Conservation (phyloP, 2,888 invertebrate genomes). For the Zeuzera pyrina region DNA sequence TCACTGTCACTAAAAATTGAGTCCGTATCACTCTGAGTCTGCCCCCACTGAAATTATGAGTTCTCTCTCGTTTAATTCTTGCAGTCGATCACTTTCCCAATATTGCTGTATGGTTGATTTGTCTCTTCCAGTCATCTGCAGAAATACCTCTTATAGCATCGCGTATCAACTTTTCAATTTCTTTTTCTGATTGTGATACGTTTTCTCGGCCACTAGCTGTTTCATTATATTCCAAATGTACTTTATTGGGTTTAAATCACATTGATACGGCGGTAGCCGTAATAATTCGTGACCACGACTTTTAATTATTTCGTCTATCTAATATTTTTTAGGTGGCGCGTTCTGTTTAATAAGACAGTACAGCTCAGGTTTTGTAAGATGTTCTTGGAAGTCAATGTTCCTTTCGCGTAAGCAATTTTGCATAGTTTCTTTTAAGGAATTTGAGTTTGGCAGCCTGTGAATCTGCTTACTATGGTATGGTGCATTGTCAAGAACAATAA, state of each 20-base stretch:
- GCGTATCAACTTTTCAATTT: slow-evolving; percentile 17
- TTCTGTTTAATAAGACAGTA: slow-evolving; percentile 6
- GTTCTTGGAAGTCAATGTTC: slow-evolving; percentile 13
- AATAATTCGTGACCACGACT: slow-evolving; percentile 7
- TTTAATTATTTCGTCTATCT: slow-evolving; percentile 11
- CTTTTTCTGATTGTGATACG: slow-evolving; percentile 17
- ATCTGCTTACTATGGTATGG: slow-evolving; percentile 14
- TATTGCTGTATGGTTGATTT: slow-evolving; percentile 14
- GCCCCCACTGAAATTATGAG: slow-evolving; percentile 11
- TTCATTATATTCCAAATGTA: slow-evolving; percentile 21
- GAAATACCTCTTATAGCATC: slow-evolving; percentile 15
- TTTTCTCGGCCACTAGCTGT: slow-evolving; percentile 23
- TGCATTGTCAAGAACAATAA: slow-evolving; percentile 17
- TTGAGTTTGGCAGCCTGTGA: slow-evolving; percentile 6
- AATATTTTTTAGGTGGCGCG: slow-evolving; percentile 14
- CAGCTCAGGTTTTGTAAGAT: slow-evolving; percentile 13
- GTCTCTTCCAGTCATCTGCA: slow-evolving; percentile 16
- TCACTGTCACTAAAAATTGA: neutral
- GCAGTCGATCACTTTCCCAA: slow-evolving; percentile 7
- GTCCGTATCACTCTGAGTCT: no score
- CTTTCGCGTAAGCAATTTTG: slow-evolving; percentile 15
- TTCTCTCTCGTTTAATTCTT: slow-evolving; percentile 9
- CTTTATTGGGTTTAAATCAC: slow-evolving; percentile 11
- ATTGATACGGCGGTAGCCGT: slow-evolving; percentile 5
- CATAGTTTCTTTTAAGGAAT: slow-evolving; percentile 7